Evolutionary conservation across 2,888 invertebrate genomes (phyloP).

Genomic region (Blastobasis lacticolella): DNA sequence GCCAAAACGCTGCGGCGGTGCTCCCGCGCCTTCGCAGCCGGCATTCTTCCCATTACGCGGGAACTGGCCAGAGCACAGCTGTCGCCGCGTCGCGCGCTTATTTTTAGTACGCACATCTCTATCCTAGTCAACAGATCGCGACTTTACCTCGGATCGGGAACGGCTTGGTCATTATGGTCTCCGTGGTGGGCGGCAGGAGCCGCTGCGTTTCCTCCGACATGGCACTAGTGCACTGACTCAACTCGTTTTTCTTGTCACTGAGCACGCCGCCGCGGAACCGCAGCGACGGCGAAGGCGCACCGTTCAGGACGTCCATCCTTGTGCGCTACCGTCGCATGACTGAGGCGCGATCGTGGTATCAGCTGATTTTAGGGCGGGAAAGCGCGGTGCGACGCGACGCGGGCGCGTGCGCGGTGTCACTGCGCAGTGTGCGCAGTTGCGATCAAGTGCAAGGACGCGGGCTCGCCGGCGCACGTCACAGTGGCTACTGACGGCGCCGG

Average conservation of each 20-base stretch:
- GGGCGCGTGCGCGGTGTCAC: conserved; percentile 2
- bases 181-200: conserved; percentile 84
- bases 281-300: conserved; percentile 61
- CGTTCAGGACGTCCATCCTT: conserved; percentile 59
- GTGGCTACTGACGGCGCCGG: conserved; percentile 4
- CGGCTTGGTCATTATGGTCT: conserved; percentile 91
- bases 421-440: conserved; percentile 19
- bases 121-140: neutral
- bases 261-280: conserved; percentile 62
- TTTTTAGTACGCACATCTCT: conserved; percentile 35
- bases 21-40: neutral
- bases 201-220: conserved; percentile 81
- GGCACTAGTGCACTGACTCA: conserved; percentile 78
- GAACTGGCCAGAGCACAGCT: conserved; percentile 22
- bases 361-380: conserved; percentile 33
- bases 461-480: conserved; percentile 1
- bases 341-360: conserved; percentile 30
- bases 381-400: neutral
- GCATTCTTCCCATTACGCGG: conserved; percentile 18
- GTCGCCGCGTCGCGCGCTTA: conserved; percentile 28
- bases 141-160: conserved; percentile 86
- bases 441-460: conserved; percentile 35
- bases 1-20: neutral
- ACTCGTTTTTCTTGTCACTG: conserved; percentile 62
- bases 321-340: conserved; percentile 57